Conservation (phyloP, 2,797 vertebrate species). For the Poecilia gillii region DNA sequence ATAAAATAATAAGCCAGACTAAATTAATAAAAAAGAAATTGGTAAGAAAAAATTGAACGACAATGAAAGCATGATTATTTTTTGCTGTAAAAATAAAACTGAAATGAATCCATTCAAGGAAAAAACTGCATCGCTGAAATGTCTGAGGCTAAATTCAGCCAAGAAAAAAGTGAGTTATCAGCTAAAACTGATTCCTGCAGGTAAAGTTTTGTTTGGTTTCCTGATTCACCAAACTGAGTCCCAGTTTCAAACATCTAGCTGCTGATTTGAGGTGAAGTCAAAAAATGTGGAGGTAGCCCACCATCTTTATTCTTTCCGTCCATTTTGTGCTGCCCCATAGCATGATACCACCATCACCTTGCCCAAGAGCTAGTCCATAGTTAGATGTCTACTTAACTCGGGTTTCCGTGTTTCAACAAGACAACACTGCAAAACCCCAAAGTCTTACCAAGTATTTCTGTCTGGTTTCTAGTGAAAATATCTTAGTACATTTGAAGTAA, state of each 20-base stretch:
- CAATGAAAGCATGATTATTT: not conserved
- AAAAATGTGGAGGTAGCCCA: too few relatives aligned
- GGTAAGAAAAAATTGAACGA: not conserved
- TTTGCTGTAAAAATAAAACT: not conserved
- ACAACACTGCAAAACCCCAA: not conserved
- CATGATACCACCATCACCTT: not conserved
- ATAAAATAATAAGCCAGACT: constrained; percentile 2
- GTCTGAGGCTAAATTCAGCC: not conserved
- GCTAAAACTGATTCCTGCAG: not conserved
- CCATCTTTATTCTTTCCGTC: not conserved
- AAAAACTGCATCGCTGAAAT: not conserved
- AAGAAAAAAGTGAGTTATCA: not conserved
- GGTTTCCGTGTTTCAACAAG: not conserved
- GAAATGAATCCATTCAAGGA: not conserved
- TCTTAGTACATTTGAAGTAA: too few relatives aligned
- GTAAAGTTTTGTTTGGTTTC: not conserved
- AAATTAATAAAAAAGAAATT: not conserved
- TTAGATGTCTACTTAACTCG: not conserved
- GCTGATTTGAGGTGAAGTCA: too few relatives aligned
- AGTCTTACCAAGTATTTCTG: too few relatives aligned
- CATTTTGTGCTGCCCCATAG: not conserved
- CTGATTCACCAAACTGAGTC: not conserved
- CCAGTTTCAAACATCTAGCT: not conserved
- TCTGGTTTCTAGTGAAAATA: too few relatives aligned
- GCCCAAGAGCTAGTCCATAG: not conserved